phyloP scores from a whole-genome alignment of 2,888 invertebrate species.

The Athrips mouffetella region DNA sequence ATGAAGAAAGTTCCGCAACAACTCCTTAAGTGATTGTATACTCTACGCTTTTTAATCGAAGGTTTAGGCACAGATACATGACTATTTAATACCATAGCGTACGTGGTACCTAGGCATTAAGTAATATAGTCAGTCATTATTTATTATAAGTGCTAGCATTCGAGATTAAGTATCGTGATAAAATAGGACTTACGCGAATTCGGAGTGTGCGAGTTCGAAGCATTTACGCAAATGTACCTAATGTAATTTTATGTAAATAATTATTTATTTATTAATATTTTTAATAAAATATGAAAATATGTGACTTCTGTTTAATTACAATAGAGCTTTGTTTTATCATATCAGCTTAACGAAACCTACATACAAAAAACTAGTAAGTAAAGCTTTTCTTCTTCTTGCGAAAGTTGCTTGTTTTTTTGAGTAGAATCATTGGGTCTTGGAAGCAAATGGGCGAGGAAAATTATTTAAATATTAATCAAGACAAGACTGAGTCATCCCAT shows the following conservation, averaged over 20 bases:
- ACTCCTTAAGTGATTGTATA: background rate
- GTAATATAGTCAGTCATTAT: conserved; percentile 8
- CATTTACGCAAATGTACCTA: conserved; percentile 2
- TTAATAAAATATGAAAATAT: conserved; percentile 1
- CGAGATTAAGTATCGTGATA: conserved; percentile 6
- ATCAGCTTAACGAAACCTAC: too few species aligned
- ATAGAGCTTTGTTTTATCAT: too few species aligned
- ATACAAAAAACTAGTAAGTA: too few species aligned
- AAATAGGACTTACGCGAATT: conserved; percentile 6
- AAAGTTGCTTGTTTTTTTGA: too few species aligned
- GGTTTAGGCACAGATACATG: conserved; percentile 1
- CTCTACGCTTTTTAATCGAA: background rate
- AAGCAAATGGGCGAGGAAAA: too few species aligned
- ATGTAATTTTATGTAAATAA: background rate
- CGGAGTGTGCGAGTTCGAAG: background rate
- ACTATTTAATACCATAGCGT: conserved; percentile 6
- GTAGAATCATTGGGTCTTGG: too few species aligned
- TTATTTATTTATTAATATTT: conserved; percentile 3
- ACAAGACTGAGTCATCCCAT: too few species aligned
- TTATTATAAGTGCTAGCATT: conserved; percentile 1
- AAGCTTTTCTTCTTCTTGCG: too few species aligned
- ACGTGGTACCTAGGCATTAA: conserved; percentile 8
- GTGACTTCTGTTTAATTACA: too few species aligned
- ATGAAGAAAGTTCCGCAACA: background rate
- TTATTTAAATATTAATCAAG: too few species aligned